A percentile compares a stretch with the other conserved stretches of the same genome.
Conservation (phyloP, 1,140 invertebrate genomes). For the Heliothis subflexa region DNA sequence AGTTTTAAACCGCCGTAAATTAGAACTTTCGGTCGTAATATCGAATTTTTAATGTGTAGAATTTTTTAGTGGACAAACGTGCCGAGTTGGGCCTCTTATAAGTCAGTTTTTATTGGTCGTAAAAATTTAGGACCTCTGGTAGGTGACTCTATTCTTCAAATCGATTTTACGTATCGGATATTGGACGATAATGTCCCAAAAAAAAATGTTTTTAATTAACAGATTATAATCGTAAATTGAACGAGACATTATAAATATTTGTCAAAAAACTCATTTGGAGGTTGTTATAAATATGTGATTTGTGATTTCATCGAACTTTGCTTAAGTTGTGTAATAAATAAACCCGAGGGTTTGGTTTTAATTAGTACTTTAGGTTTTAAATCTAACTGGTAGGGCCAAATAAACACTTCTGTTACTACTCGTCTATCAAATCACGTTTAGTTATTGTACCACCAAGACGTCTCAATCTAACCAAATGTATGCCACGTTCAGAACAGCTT, state of each 20-base stretch:
- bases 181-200: slow-evolving; percentile 57
- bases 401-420: background rate
- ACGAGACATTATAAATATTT: slow-evolving; percentile 48
- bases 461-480: slow-evolving; percentile 23
- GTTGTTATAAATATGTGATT: slow-evolving; percentile 32
- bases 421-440: background rate
- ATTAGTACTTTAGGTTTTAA: no score
- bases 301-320: slow-evolving; percentile 20
- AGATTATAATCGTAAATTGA: slow-evolving; percentile 60
- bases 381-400: background rate
- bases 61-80: slow-evolving; percentile 65
- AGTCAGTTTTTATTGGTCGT: slow-evolving; percentile 78
- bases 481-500: slow-evolving; percentile 28
- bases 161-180: slow-evolving; percentile 71
- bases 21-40: slow-evolving; percentile 79
- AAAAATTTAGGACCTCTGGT: slow-evolving; percentile 77
- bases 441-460: background rate
- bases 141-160: slow-evolving; percentile 77
- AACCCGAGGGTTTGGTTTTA: background rate
- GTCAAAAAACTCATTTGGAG: slow-evolving; percentile 41
- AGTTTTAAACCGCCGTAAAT: slow-evolving; percentile 78
- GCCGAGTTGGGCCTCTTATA: slow-evolving; percentile 69
- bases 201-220: slow-evolving; percentile 63
- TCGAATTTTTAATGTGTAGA: slow-evolving; percentile 74
- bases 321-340: background rate